Conservation (phyloP, 2,888 invertebrate genomes). For the Chrysotoxum bicinctum region DNA sequence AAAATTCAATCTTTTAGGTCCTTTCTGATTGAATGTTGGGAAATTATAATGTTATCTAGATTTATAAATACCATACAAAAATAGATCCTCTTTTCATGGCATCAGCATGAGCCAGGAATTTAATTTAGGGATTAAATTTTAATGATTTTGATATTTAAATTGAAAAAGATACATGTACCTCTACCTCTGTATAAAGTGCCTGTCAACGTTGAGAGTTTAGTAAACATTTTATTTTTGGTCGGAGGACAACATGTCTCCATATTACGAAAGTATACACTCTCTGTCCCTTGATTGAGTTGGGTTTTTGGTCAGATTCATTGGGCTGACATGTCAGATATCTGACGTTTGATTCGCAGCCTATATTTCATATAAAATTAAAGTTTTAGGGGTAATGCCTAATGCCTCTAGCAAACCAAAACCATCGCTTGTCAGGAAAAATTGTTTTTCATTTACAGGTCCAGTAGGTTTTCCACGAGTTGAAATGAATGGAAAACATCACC, state of each 20-base stretch:
- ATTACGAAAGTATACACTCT: background rate
- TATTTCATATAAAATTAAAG: no score
- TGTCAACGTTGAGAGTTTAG: slow-evolving; percentile 3
- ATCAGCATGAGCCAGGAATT: slow-evolving; percentile 2
- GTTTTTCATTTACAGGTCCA: no score
- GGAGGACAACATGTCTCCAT: background rate
- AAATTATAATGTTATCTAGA: background rate
- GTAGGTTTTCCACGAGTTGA: no score
- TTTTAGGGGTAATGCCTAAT: no score
- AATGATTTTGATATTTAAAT: slow-evolving; percentile 5
- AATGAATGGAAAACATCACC: no score
- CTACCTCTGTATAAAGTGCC: background rate
- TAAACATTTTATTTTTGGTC: background rate
- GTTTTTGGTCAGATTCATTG: no score
- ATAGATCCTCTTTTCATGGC: background rate
- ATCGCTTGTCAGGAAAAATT: no score
- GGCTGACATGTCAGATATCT: no score
- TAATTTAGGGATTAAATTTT: slow-evolving; percentile 23
- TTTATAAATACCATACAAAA: background rate
- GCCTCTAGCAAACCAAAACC: no score
- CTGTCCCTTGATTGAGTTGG: background rate
- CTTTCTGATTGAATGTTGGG: background rate
- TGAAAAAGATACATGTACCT: background rate
- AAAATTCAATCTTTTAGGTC: background rate
- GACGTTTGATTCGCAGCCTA: no score